Conservation (phyloP, 2,113 vertebrate genomes). For the Spea bombifrons region DNA sequence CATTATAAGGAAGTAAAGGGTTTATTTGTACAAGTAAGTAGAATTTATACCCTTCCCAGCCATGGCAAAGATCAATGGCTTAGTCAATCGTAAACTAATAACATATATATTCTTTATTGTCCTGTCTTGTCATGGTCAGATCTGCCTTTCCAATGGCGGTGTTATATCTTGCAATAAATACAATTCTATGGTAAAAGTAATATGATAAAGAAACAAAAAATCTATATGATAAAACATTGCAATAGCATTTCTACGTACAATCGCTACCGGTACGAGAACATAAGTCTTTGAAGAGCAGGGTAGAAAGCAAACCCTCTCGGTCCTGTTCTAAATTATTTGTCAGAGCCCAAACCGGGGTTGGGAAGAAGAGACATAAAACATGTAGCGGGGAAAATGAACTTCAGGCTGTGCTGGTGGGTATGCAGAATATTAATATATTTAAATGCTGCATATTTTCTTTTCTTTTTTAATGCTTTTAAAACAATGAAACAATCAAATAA, state of each 20-base stretch:
- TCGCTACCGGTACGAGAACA: neutral
- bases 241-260: slow-evolving; percentile 23
- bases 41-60: slow-evolving; percentile 25
- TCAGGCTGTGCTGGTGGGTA: too few relatives aligned
- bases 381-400: slow-evolving; percentile 14
- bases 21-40: neutral
- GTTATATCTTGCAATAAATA: slow-evolving; percentile 6
- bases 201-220: neutral
- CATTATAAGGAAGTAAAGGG: neutral
- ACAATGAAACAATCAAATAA: too few relatives aligned
- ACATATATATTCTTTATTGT: slow-evolving; percentile 36
- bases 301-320: slow-evolving; percentile 40
- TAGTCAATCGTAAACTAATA: slow-evolving; percentile 32
- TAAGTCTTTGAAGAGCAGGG: slow-evolving; percentile 21
- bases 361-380: slow-evolving; percentile 21
- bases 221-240: neutral
- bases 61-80: slow-evolving; percentile 16
- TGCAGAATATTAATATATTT: too few relatives aligned
- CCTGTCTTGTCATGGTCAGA: neutral
- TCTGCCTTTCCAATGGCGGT: neutral
- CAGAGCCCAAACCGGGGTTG: slow-evolving; percentile 2
- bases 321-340: slow-evolving; percentile 44
- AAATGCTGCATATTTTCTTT: too few relatives aligned
- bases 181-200: slow-evolving; percentile 5
- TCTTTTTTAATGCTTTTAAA: too few relatives aligned